phyloP scores from a whole-genome alignment of 2,113 vertebrate genomes.

The Rhizomys pruinosus region DNA sequence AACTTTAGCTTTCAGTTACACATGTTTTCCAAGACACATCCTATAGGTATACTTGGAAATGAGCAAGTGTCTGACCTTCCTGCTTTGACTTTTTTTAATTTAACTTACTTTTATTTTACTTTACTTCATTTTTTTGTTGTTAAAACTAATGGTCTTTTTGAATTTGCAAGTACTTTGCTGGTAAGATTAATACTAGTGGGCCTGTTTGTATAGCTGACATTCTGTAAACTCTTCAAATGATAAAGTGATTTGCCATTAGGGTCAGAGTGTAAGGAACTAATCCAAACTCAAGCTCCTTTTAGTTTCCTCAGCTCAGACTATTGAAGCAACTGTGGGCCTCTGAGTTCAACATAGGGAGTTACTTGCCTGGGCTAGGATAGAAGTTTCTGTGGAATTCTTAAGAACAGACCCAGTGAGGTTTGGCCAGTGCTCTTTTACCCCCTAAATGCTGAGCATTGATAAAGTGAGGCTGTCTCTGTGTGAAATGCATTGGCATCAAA shows the following conservation, averaged over 20 bases:
- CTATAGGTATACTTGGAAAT: not conserved
- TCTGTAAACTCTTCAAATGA: not conserved
- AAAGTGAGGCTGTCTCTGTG: not conserved
- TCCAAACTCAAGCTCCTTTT: not conserved
- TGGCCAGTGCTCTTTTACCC: not conserved
- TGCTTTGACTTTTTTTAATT: not conserved
- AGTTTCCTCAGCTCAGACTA: not conserved
- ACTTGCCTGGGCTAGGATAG: not conserved
- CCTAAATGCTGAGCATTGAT: not conserved
- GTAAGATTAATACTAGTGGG: constrained; percentile 11
- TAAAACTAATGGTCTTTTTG: constrained; percentile 4
- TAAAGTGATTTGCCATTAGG: constrained; percentile 22
- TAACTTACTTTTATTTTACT: not conserved
- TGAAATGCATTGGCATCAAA: not conserved
- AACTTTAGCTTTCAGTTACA: constrained; percentile 13
- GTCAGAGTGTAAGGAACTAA: not conserved
- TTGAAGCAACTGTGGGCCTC: not conserved
- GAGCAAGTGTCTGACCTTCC: not conserved
- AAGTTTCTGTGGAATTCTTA: not conserved
- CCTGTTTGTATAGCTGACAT: not conserved
- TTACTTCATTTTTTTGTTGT: not conserved
- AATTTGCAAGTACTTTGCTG: constrained; percentile 52
- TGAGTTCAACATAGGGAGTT: not conserved
- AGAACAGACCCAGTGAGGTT: not conserved
- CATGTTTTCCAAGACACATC: constrained; percentile 35